Percentiles rank a stretch among this genome's conserved stretches.
Conservation (phyloP, 2,888 invertebrate genomes). For the Auanema freiburgensis region DNA sequence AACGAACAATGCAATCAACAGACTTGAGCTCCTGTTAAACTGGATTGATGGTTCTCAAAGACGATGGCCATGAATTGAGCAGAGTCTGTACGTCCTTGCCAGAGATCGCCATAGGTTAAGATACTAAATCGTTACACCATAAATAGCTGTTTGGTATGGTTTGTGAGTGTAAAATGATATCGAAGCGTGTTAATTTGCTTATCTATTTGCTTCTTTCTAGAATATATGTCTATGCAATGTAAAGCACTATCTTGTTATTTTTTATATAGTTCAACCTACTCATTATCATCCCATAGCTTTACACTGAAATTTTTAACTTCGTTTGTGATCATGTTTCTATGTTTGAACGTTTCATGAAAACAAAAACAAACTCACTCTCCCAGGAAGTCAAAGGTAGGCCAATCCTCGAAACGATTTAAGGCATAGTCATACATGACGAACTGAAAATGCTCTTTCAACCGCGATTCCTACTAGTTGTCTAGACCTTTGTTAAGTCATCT, state of each 20-base stretch:
- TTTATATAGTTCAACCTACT: constrained; percentile 7
- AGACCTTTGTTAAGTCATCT: constrained; percentile 49
- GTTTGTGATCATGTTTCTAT: background rate
- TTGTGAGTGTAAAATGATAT: background rate
- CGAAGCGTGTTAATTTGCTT: background rate
- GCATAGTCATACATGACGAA: constrained; percentile 56
- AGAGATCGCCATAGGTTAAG: constrained; percentile 57
- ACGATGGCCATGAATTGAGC: constrained; percentile 55
- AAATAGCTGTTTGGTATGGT: background rate
- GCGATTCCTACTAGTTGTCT: background rate
- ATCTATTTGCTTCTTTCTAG: background rate
- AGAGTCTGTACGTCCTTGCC: constrained; percentile 46
- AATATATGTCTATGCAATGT: background rate
- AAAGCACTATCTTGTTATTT: background rate
- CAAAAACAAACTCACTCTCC: constrained; percentile 48
- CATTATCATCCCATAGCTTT: constrained; percentile 6
- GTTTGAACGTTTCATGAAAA: background rate
- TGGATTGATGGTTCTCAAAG: constrained; percentile 54
- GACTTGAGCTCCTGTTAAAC: constrained; percentile 58
- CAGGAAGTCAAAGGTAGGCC: constrained; percentile 60
- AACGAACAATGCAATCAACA: background rate
- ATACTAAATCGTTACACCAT: constrained; percentile 39
- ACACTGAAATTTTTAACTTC: background rate
- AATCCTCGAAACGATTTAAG: constrained; percentile 56
- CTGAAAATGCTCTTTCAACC: constrained; percentile 14